Evolutionary conservation across 2,797 vertebrate genomes (phyloP).

Genomic region (Coreius guichenoti): DNA sequence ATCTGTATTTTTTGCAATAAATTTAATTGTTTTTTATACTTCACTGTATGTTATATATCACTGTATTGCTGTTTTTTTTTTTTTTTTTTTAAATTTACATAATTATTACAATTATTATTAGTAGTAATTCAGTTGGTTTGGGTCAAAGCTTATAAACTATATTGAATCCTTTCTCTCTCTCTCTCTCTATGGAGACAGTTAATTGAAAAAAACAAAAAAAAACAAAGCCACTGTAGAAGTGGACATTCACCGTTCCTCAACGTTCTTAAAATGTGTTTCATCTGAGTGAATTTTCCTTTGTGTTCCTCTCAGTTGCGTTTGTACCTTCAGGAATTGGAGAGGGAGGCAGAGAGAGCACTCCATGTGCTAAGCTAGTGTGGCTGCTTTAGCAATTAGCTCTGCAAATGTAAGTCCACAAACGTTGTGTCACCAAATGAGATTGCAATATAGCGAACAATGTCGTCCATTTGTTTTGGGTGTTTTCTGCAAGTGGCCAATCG

Average conservation of each 20-base stretch:
- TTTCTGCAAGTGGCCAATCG: slow-evolving; percentile 46
- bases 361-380: slow-evolving; percentile 30
- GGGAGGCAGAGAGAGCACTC: slow-evolving; percentile 28
- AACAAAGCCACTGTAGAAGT: not conserved
- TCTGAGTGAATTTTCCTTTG: not conserved
- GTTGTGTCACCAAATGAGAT: slow-evolving; percentile 47
- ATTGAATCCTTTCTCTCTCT: not conserved
- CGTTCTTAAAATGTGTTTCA: not conserved
- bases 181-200: not conserved
- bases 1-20: not conserved
- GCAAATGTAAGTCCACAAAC: slow-evolving; percentile 57
- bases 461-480: slow-evolving; percentile 59
- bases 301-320: not conserved
- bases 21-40: not conserved
- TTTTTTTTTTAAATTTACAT: not conserved
- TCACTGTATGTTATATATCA: not conserved
- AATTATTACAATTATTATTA: not conserved
- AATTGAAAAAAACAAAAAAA: too few species aligned
- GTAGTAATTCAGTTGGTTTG: not conserved
- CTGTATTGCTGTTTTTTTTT: not conserved
- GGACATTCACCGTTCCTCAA: not conserved
- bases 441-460: slow-evolving; percentile 55
- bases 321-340: not conserved
- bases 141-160: not conserved
- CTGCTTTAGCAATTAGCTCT: slow-evolving; percentile 51